phyloP scores from a whole-genome alignment of 2,888 invertebrate genomes.

The Metacarcinus magister region DNA sequence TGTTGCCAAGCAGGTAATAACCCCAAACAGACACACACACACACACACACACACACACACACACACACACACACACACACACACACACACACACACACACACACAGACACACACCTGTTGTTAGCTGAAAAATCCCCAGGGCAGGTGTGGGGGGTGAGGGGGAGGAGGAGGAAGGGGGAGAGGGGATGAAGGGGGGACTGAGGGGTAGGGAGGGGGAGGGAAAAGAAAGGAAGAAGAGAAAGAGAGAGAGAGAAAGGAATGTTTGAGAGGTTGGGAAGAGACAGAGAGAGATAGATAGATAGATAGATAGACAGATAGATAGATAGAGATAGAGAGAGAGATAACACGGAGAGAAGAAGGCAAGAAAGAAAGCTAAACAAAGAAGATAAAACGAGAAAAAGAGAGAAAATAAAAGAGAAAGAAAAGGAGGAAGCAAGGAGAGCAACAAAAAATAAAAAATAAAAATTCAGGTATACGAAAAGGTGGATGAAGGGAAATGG shows the following conservation, averaged over 20 bases:
- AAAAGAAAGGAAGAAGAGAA: background rate
- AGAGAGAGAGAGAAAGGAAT: background rate
- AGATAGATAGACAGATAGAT: background rate
- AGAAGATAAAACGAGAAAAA: background rate
- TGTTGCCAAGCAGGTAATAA: slow-evolving; percentile 31
- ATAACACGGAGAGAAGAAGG: background rate
- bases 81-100: too few relatives aligned
- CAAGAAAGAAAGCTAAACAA: background rate
- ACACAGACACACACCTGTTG: too few relatives aligned
- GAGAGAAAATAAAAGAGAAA: background rate
- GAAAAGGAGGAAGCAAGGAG: background rate
- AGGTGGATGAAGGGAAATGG: background rate
- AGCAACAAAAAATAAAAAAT: background rate
- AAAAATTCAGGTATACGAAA: background rate
- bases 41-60: too few relatives aligned
- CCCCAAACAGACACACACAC: background rate
- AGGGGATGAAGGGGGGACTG: background rate
- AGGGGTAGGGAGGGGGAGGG: background rate
- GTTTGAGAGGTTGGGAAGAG: background rate
- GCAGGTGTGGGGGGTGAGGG: background rate
- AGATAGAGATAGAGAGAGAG: background rate
- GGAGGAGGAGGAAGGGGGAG: background rate
- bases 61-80: too few relatives aligned
- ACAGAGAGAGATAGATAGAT: background rate
- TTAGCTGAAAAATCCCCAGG: too few relatives aligned